Conservation (phyloP, 2,797 vertebrate species). For the Poecile montanus region DNA sequence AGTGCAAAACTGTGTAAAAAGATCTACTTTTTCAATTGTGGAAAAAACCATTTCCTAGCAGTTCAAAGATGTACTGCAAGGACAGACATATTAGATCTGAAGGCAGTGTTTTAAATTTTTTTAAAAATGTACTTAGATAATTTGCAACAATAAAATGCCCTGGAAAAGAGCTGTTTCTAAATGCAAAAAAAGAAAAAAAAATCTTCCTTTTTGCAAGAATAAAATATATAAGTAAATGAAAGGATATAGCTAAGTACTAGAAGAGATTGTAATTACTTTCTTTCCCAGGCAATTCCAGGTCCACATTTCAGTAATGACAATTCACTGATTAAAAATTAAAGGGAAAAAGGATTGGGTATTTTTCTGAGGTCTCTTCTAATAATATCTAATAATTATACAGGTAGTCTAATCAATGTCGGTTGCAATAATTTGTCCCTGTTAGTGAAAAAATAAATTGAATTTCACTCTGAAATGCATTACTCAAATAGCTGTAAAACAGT, state of each 20-base stretch:
- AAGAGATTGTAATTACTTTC: background rate
- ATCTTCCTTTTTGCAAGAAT: background rate
- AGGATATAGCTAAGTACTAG: background rate
- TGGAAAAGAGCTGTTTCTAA: background rate
- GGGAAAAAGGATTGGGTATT: background rate
- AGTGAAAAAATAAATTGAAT: background rate
- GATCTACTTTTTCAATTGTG: background rate
- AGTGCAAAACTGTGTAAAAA: background rate
- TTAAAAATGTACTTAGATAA: background rate
- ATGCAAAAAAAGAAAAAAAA: background rate
- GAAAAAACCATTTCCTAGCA: background rate
- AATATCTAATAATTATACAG: background rate
- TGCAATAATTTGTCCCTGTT: background rate
- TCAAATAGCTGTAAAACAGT: background rate
- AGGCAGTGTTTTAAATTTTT: background rate
- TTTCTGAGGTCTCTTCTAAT: background rate
- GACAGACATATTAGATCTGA: background rate
- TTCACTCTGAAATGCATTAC: background rate
- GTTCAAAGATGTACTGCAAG: background rate
- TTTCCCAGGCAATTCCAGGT: background rate
- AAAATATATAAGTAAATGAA: background rate
- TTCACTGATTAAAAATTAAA: background rate
- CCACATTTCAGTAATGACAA: background rate
- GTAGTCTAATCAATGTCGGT: background rate
- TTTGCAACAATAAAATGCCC: background rate